Evolutionary conservation across 2,113 vertebrate species (phyloP), one percentile per base, ranked within the genome.

Genomic region (Patagioenas fasciata): DNA sequence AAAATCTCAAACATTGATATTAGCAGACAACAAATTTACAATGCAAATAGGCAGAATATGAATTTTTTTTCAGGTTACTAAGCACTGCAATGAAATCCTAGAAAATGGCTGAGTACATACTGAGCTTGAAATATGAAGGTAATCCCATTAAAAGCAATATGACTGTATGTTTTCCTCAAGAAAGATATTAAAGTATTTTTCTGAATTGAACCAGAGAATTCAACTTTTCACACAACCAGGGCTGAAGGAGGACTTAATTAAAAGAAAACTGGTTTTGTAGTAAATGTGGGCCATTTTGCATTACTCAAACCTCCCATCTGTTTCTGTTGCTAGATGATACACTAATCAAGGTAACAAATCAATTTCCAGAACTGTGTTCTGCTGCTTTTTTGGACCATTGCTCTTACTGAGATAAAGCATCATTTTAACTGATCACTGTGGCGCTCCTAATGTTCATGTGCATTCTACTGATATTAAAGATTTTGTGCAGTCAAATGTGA

Each of bases 321-420:
- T 83, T 71, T 92, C 56, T 77, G 64, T 62, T 70, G n/a, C 64
- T 54, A 62, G 47, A 44, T 85, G 54, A 91, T 94, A 88, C 57
- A 82, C 25, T 77, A 80, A 65, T 24, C 25, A 50, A 87, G 44
- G 80, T 85, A 79, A 88, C 78, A 92, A 89, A 95, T 89, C 74
- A 89, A 62, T 95, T 93, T 74, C 10, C 36, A 86, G 31, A 73
- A 60, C 21, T 48, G 17, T 58, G 54, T 88, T 89, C 38, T 88
- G 58, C n/a, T 94, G 19, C 58, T 88, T 87, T 88, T 66, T 47
- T 42, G 58, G 36, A 50, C 36, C 17, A 24, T 80, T 94, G 53
- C 56, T 83, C 51, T 80, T 73, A 85, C 0, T 65, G 78, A 89
- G 58, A 74, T 87, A 40, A 95, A 79, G 92, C 65, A 89, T 84